Base-by-base conservation (phyloP, 2,113 vertebrate species). In the Condylura cristata region DNA sequence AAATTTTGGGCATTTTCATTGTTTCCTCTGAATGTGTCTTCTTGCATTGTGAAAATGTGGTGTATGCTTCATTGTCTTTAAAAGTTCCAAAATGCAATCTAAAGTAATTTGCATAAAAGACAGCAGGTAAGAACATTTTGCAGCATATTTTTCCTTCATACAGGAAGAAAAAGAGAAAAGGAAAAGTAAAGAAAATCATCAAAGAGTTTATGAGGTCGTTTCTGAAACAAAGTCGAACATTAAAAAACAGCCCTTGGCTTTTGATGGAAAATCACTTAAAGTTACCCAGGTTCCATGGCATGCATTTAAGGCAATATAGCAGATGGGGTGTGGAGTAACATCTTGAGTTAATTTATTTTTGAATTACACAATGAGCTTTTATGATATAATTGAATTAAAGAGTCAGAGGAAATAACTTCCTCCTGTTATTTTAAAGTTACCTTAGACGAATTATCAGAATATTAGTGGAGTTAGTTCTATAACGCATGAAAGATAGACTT, bases 261-360 rank as follows among this genome's bases (percentile, higher is more conserved):
- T 96, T 90, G 97, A 97, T 94, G 18, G 92, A 75, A 97, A 97
- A 97, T 82, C 96, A 97, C 94, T 97, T 98, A 97, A 97, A 98
- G 92, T 95, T 93, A 97, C 96, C 83, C 86, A 92, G 94, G 93
- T 97, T 95, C 84, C 71, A 97, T 95, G 80, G 79, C 97, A 98
- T 96, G 94, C 96, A 96, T 98, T 97, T 97, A 97, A 98, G 96
- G 95, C 98, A 98, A 96, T 70, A 74, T 26, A 98, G 97, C 98
- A 98, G 98, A 98, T 98, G 98, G 98, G 95, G 88, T 98, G 53
- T 58, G 70, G 97, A 97, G 97, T 89, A 98, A 98, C 97, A 98
- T 98, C 97, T 97, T 97, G 3, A 97, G 98, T 97, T 98, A 98
- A 98, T 98, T 98, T 98, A 98, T 98, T 98, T 98, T 98, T 98